phyloP scores from a whole-genome alignment of 2,888 invertebrate species.

The Lysandra bellargus region DNA sequence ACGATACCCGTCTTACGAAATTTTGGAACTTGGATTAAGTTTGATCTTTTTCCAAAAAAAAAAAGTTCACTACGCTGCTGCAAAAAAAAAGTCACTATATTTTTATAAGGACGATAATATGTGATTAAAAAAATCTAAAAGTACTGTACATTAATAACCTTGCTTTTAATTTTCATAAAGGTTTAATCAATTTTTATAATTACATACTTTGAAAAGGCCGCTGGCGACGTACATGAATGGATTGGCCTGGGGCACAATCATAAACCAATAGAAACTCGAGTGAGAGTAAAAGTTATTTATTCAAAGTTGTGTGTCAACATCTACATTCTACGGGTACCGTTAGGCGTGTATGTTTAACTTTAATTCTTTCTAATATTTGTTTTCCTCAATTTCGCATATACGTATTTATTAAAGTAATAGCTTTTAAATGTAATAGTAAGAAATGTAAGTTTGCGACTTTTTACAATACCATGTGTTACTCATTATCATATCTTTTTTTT shows the following conservation, averaged over 20 bases:
- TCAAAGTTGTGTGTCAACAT: constrained; percentile 5
- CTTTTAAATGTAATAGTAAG: no score
- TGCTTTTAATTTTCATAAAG: neutral
- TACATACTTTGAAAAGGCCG: neutral
- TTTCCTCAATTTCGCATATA: neutral
- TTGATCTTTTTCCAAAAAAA: no score
- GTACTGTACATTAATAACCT: neutral
- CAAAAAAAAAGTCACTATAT: no score
- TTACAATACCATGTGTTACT: no score
- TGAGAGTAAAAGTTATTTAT: constrained; percentile 25
- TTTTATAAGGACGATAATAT: no score
- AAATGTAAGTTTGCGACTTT: no score
- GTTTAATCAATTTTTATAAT: constrained; percentile 8
- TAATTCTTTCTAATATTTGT: neutral
- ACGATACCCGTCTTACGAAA: neutral
- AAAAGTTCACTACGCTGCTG: no score
- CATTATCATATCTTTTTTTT: no score
- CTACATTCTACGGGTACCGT: neutral
- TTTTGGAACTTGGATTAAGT: neutral
- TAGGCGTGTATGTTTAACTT: neutral
- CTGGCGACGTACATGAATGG: neutral
- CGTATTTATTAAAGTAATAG: neutral
- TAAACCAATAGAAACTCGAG: constrained; percentile 25
- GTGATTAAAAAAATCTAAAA: no score
- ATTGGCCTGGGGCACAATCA: constrained; percentile 14